Evolutionary conservation across 2,888 invertebrate species (phyloP), one percentile per base, ranked within the genome.

Genomic region (Girardia tigrina): DNA sequence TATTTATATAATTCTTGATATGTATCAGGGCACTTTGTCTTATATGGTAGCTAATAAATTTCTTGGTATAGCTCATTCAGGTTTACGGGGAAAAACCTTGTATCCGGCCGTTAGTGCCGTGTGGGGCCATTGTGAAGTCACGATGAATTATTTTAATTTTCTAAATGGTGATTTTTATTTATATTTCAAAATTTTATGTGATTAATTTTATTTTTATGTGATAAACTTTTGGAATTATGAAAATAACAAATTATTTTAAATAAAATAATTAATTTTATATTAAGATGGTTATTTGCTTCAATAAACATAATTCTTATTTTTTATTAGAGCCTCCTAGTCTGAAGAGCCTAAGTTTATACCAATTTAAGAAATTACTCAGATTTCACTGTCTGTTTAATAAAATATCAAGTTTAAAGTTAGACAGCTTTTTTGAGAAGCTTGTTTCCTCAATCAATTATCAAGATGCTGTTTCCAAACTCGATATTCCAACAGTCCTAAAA

Each of bases 61-160:
- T 28, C 73, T 75, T 16, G 75, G 75, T 4, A 75, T 75, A 12
- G 75, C 75, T 1, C 73, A 74, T 75, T 20, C 26, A 16, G 75
- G 75, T 2, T 71, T 75, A 16, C 26, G 23, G 20, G 75, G 75
- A 6, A 74, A 75, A 75, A 75, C 36, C 1, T 26, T 75, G 1
- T 75, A 75, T 75, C 75, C 75, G 4, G 20, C 27, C 6, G 75
- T 75, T n/a, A 75, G 74, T 20, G 76, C 76, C 27, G 76, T 75
- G 0, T 75, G 76, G 76, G 76, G 76, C 8, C 76, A 75, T 69
- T 75, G 76, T 36, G 76, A 75, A 42, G 70, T 75, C 2, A 20
- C n/a, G 23, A 56, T 56, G 6, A 56, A 56, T 20, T 56, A 56
- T 56, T 56, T 56, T 56, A 16, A 23, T 56, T n/a, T n/a, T 56